A percentile compares a stretch with the other conserved stretches of the same genome.
Evolutionary conservation across 2,797 vertebrate genomes (phyloP).

Genomic region (Naso thynnoides): DNA sequence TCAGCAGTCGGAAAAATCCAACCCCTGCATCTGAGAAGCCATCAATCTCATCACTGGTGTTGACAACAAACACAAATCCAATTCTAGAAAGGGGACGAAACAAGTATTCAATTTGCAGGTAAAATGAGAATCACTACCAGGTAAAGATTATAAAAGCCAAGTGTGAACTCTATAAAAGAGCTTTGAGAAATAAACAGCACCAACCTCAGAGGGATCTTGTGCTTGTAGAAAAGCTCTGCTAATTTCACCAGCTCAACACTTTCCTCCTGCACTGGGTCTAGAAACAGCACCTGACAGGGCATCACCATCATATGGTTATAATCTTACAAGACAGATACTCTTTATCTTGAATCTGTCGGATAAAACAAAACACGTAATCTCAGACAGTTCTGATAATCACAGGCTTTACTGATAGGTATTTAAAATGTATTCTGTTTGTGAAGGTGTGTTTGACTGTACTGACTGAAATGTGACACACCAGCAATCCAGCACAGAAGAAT

Average conservation of each 20-base stretch:
- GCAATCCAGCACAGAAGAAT: neutral
- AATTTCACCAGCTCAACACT: constrained; percentile 91
- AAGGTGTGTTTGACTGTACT: neutral
- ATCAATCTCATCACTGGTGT: constrained; percentile 88
- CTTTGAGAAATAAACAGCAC: constrained; percentile 46
- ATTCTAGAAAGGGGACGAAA: constrained; percentile 85
- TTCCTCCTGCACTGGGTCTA: constrained; percentile 91
- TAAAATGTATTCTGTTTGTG: constrained; percentile 1
- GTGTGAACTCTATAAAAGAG: constrained; percentile 42
- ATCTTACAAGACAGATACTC: neutral
- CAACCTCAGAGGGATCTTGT: constrained; percentile 94
- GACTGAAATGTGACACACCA: neutral
- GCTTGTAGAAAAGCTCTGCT: constrained; percentile 91
- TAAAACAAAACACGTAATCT: neutral
- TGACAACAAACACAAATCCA: constrained; percentile 96
- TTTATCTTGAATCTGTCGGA: neutral
- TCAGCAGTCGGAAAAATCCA: constrained; percentile 92
- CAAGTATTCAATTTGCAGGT: constrained; percentile 74
- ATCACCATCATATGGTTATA: neutral
- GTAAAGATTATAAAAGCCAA: constrained; percentile 70
- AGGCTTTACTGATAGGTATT: neutral
- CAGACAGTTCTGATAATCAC: constrained; percentile 9
- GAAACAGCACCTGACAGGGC: constrained; percentile 82
- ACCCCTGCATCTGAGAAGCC: constrained; percentile 89
- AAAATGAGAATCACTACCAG: constrained; percentile 65